Percentiles rank a stretch among this genome's conserved stretches.
Conservation (phyloP, 1,140 invertebrate species). For the Hypothenemus hampei region DNA sequence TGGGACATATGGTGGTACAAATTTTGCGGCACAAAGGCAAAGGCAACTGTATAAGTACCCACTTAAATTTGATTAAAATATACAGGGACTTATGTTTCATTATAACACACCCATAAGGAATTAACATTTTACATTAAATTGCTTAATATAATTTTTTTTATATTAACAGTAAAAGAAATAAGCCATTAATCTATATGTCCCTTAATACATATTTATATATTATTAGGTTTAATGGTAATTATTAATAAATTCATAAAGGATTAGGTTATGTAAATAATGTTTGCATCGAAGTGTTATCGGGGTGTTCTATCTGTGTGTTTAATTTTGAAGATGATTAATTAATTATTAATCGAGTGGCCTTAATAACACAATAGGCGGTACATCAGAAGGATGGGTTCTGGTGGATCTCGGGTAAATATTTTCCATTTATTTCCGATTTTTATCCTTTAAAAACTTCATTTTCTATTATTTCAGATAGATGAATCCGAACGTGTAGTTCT, state of each 20-base stretch:
- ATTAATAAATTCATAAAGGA: not conserved
- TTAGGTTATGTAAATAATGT: not conserved
- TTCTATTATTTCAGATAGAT: slow-evolving; percentile 5
- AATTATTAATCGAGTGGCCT: not conserved
- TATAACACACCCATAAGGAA: too few species aligned
- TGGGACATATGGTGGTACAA: too few species aligned
- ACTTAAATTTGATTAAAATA: too few species aligned
- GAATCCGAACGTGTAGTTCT: not conserved
- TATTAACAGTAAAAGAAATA: not conserved
- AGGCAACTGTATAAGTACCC: too few species aligned
- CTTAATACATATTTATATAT: not conserved
- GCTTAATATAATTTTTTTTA: too few species aligned
- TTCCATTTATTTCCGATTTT: not conserved
- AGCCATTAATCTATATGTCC: not conserved
- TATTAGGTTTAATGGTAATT: not conserved
- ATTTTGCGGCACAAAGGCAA: too few species aligned
- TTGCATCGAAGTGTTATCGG: not conserved
- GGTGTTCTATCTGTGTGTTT: not conserved
- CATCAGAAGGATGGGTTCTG: not conserved
- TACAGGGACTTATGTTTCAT: too few species aligned
- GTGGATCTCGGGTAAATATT: not conserved
- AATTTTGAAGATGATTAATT: not conserved
- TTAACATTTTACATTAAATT: too few species aligned
- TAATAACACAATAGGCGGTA: not conserved
- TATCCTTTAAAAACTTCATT: too few species aligned